These are phyloP conservation scores for Allacma fusca DNA, from an alignment of 2,888 invertebrate species.

Conservation along the genomic window DNA sequence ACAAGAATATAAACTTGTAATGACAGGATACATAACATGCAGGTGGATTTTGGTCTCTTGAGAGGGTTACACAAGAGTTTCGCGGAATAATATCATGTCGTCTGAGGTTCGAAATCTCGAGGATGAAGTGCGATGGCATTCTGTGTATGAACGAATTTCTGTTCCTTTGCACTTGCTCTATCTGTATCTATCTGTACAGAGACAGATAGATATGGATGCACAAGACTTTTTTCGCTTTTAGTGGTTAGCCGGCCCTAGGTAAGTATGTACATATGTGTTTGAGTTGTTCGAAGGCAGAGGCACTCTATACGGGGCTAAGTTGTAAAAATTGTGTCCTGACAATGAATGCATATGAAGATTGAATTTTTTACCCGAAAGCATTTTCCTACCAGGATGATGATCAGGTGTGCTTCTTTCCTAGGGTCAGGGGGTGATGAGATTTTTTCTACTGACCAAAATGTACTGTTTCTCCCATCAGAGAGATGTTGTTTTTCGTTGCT, in stretches of 20 bases:
- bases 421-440: constrained; percentile 46
- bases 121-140: background rate
- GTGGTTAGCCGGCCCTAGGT: too few relatives aligned
- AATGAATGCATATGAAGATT: background rate
- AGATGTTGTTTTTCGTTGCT: constrained; percentile 22
- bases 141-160: too few relatives aligned
- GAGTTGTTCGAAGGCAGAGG: too few relatives aligned
- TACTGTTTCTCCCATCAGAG: constrained; percentile 51
- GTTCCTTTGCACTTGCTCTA: too few relatives aligned
- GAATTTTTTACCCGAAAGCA: constrained; percentile 5
- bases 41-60: too few relatives aligned
- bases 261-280: too few relatives aligned
- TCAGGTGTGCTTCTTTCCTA: constrained; percentile 34
- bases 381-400: constrained; percentile 16
- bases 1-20: too few relatives aligned
- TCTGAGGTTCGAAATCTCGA: background rate
- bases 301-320: background rate
- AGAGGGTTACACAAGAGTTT: background rate
- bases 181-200: too few relatives aligned
- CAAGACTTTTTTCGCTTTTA: too few relatives aligned
- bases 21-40: too few relatives aligned
- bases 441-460: constrained; percentile 53
- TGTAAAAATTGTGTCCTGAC: background rate
- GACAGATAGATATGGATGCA: too few relatives aligned
- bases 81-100: background rate